These are phyloP conservation scores for Heliconius erato DNA, from an alignment of 2,888 invertebrate species.

Conservation along the genomic window DNA sequence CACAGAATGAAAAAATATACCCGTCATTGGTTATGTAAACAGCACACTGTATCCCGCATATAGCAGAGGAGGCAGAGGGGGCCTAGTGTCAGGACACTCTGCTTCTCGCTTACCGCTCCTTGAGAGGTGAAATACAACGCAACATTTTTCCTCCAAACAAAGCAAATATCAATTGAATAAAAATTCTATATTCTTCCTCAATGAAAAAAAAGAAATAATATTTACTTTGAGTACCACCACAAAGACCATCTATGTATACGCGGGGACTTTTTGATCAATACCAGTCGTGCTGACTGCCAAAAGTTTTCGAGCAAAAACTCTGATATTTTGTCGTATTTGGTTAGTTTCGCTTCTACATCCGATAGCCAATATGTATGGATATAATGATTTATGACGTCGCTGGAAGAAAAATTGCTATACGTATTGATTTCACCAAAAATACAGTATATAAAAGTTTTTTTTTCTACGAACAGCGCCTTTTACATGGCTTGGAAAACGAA, in stretches of 20 bases:
- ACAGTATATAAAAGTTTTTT: background rate
- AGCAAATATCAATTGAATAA: background rate
- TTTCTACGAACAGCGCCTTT: background rate
- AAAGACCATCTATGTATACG: background rate
- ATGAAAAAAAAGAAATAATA: background rate
- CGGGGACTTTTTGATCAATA: slow-evolving; percentile 49
- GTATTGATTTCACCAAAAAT: background rate
- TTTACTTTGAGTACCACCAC: slow-evolving; percentile 8
- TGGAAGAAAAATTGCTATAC: slow-evolving; percentile 14
- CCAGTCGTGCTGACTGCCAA: slow-evolving; percentile 43
- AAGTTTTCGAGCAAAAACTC: slow-evolving; percentile 56
- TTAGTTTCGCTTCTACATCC: slow-evolving; percentile 31
- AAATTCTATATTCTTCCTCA: background rate
- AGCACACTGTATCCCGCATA: too few relatives aligned
- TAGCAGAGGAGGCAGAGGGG: too few relatives aligned
- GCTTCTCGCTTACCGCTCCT: too few relatives aligned
- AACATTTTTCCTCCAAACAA: too few relatives aligned
- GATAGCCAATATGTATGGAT: slow-evolving; percentile 5
- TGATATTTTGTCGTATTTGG: slow-evolving; percentile 51
- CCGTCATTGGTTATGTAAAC: slow-evolving; percentile 23
- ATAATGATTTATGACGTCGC: slow-evolving; percentile 13
- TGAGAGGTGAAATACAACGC: too few relatives aligned
- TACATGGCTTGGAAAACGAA: background rate
- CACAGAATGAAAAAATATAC: slow-evolving; percentile 37
- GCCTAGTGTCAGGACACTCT: too few relatives aligned